Conservation (phyloP, 2,113 vertebrate species). For the Oreochromis tanganicae region DNA sequence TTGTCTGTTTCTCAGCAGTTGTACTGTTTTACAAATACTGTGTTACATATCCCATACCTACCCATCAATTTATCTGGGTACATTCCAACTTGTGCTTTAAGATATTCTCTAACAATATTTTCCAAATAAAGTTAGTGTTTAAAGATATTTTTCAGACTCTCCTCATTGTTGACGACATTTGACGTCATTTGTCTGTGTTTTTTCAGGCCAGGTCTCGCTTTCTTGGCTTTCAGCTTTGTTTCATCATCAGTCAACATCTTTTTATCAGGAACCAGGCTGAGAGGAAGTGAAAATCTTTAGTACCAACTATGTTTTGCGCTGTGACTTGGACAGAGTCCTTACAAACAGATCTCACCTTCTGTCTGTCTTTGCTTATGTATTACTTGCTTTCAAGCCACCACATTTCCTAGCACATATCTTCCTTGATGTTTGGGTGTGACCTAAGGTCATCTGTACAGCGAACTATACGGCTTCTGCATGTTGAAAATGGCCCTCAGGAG, state of each 20-base stretch:
- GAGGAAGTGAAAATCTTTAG: background rate
- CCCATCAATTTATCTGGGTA: background rate
- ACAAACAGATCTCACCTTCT: background rate
- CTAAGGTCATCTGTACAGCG: background rate
- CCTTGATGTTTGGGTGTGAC: background rate
- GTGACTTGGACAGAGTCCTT: background rate
- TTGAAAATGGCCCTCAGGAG: background rate
- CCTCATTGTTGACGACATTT: background rate
- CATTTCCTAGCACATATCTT: background rate
- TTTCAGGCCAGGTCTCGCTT: background rate
- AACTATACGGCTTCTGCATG: background rate
- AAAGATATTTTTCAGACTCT: background rate
- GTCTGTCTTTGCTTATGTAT: background rate
- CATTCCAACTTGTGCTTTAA: slow-evolving; percentile 47
- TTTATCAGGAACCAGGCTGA: background rate
- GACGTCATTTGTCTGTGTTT: fast-evolving
- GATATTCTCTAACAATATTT: slow-evolving; percentile 22
- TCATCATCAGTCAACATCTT: background rate
- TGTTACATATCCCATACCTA: slow-evolving; percentile 1
- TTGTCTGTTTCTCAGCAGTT: background rate
- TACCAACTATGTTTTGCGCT: background rate
- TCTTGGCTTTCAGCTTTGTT: background rate
- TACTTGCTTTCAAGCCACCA: background rate
- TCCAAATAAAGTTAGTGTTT: slow-evolving; percentile 52
- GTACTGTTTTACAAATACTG: background rate